phyloP scores from a whole-genome alignment of 1,140 invertebrate genomes.

The Leucophenga varia region DNA sequence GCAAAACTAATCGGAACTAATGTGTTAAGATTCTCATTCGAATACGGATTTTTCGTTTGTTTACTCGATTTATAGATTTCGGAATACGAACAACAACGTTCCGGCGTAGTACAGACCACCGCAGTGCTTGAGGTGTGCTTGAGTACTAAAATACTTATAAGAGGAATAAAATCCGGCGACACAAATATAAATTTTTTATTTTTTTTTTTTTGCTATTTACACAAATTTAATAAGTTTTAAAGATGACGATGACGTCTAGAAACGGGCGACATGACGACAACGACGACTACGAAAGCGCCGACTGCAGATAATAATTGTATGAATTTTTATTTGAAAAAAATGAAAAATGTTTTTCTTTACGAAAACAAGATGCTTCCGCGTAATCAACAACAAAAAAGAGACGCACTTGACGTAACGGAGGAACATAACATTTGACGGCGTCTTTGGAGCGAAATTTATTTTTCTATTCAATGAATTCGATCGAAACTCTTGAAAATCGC shows the following conservation, averaged over 20 bases:
- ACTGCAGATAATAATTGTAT: slow-evolving; percentile 22
- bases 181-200: slow-evolving; percentile 29
- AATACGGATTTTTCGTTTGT: no score
- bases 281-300: background rate
- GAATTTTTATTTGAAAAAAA: no score
- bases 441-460: no score
- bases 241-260: slow-evolving; percentile 18
- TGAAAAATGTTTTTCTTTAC: background rate
- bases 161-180: slow-evolving; percentile 11
- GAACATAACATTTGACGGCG: no score
- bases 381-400: background rate
- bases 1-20: no score
- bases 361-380: background rate
- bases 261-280: slow-evolving; percentile 15
- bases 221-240: slow-evolving; percentile 37
- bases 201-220: slow-evolving; percentile 37
- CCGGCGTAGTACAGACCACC: slow-evolving; percentile 16
- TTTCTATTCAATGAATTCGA: no score
- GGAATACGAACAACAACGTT: slow-evolving; percentile 22
- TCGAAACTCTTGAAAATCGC: no score
- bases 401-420: background rate
- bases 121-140: slow-evolving; percentile 33
- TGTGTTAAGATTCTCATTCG: no score
- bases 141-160: slow-evolving; percentile 23
- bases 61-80: no score